phyloP scores from a whole-genome alignment of 2,888 invertebrate genomes.

The Onthophagus sagittarius region DNA sequence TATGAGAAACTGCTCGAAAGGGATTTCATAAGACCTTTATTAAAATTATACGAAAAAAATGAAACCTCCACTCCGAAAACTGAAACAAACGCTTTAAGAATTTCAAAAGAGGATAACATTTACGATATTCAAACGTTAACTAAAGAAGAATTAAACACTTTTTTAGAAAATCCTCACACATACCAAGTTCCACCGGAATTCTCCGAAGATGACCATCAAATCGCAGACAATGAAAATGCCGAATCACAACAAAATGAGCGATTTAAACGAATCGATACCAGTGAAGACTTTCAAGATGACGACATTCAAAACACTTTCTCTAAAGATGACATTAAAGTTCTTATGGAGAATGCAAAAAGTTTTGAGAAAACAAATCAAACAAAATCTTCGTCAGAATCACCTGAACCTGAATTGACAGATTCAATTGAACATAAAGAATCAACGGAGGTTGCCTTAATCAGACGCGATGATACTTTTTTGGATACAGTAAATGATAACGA shows the following conservation, averaged over 20 bases:
- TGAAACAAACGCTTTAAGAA: constrained; percentile 12
- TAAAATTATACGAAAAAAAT: constrained; percentile 38
- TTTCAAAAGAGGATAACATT: constrained; percentile 26
- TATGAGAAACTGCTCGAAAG: constrained; percentile 43
- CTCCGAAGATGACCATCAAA: constrained; percentile 5
- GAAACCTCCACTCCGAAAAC: background rate
- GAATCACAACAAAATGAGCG: background rate
- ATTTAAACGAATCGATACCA: background rate
- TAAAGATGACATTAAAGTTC: constrained; percentile 37
- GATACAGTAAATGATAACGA: constrained; percentile 35
- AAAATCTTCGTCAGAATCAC: background rate
- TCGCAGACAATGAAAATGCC: background rate
- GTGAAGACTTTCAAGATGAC: constrained; percentile 41
- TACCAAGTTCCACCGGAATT: constrained; percentile 33
- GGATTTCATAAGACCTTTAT: constrained; percentile 43
- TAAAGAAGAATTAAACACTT: constrained; percentile 14
- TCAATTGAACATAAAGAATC: background rate
- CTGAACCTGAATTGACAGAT: too few relatives aligned
- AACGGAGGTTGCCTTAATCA: constrained; percentile 12
- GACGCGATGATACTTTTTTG: constrained; percentile 27
- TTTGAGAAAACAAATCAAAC: constrained; percentile 12
- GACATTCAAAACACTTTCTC: constrained; percentile 38
- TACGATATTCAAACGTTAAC: constrained; percentile 19
- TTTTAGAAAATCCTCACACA: constrained; percentile 32
- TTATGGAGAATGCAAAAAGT: constrained; percentile 25